A percentile compares a stretch with the other conserved stretches of the same genome.
Conservation (phyloP, 2,113 vertebrate genomes). For the Lanius collurio region DNA sequence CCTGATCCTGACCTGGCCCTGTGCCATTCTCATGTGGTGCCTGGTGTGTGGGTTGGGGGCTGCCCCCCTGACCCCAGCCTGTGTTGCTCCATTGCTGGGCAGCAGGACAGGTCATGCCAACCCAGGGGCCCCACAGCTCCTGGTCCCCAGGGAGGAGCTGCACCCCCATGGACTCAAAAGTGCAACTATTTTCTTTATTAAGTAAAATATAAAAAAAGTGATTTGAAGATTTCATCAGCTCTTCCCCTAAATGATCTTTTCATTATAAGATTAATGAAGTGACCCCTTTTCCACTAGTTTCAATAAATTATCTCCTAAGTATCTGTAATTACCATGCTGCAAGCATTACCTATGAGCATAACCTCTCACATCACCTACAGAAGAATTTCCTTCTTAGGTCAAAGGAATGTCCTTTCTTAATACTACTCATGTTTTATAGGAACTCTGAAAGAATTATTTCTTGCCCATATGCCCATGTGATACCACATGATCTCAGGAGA, state of each 20-base stretch:
- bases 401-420: slow-evolving; percentile 1
- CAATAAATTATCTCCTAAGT: not conserved
- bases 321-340: not conserved
- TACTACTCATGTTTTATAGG: not conserved
- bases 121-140: not conserved
- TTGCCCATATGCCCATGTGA: not conserved
- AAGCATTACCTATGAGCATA: not conserved
- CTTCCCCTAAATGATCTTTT: not conserved
- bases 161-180: not conserved
- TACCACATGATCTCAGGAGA: slow-evolving; percentile 8
- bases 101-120: not conserved
- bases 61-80: fast-evolving
- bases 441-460: not conserved
- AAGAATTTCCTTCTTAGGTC: slow-evolving; percentile 2
- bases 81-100: not conserved
- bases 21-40: not conserved
- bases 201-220: not conserved
- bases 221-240: not conserved
- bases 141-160: not conserved
- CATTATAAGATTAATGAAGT: not conserved
- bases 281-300: not conserved
- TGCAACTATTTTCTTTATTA: not conserved
- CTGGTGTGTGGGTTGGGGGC: not conserved
- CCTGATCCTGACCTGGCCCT: not conserved
- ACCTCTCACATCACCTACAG: not conserved